These are phyloP conservation scores for Bombus cullumanus DNA, from an alignment of 1,140 invertebrate species.

Conservation along the genomic window DNA sequence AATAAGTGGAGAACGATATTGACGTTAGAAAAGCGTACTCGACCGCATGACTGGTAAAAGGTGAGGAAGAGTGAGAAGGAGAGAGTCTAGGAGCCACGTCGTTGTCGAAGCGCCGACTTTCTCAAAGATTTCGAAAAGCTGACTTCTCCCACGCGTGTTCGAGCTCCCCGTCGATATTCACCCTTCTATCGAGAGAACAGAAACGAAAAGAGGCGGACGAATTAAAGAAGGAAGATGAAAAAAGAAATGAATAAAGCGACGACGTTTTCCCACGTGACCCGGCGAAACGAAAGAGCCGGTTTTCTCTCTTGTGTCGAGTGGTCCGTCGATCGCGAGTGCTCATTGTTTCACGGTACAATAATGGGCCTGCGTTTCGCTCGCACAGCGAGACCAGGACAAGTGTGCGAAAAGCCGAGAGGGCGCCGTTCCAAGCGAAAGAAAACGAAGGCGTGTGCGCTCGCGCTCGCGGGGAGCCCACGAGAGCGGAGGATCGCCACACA, in stretches of 20 bases:
- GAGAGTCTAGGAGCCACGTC: too few species aligned
- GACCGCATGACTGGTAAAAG: too few species aligned
- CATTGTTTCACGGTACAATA: constrained; percentile 76
- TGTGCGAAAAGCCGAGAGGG: constrained; percentile 70
- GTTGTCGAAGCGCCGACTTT: background rate
- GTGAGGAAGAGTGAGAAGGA: too few species aligned
- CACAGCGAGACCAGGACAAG: constrained; percentile 63
- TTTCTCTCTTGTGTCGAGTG: constrained; percentile 57
- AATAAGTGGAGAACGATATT: background rate
- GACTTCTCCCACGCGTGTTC: constrained; percentile 22
- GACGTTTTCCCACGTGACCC: constrained; percentile 75
- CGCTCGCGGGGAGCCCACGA: background rate
- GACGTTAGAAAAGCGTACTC: background rate
- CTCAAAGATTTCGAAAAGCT: constrained; percentile 12
- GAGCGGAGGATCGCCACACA: constrained; percentile 57
- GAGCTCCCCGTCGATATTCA: constrained; percentile 26
- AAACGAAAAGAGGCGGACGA: background rate
- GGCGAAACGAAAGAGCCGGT: constrained; percentile 65
- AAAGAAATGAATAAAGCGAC: constrained; percentile 34
- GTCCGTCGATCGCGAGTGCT: constrained; percentile 63
- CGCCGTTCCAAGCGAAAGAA: constrained; percentile 29
- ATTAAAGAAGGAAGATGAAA: background rate
- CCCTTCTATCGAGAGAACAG: constrained; percentile 1
- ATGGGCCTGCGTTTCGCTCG: constrained; percentile 58
- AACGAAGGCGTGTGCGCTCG: constrained; percentile 32